Conservation (phyloP, 2,888 invertebrate genomes). For the Campoplex capitator region DNA sequence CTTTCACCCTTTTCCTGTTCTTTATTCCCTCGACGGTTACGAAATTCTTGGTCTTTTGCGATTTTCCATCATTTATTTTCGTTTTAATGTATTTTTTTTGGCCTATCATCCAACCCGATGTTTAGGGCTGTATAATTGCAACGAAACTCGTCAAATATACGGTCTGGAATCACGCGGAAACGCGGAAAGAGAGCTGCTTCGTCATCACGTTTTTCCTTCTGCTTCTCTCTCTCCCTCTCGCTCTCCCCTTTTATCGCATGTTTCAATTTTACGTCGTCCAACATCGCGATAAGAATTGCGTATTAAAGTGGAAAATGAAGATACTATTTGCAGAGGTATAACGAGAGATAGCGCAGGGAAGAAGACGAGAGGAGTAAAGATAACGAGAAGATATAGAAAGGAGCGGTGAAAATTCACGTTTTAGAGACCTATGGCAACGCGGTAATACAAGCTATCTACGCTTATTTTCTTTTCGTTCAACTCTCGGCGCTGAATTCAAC, state of each 20-base stretch:
- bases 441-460: slow-evolving; percentile 14
- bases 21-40: background rate
- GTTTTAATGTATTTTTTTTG: background rate
- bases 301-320: slow-evolving; percentile 49
- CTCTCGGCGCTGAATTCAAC: slow-evolving; percentile 1
- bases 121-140: background rate
- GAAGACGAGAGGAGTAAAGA: background rate
- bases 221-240: background rate
- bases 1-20: background rate
- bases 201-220: slow-evolving; percentile 4
- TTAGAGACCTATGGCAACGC: slow-evolving; percentile 42
- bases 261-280: slow-evolving; percentile 42
- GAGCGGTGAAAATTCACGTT: slow-evolving; percentile 40
- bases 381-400: slow-evolving; percentile 49
- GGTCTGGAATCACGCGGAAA: background rate
- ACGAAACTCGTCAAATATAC: slow-evolving; percentile 22
- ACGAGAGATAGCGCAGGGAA: background rate
- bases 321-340: slow-evolving; percentile 39
- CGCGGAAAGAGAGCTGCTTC: background rate
- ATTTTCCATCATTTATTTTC: slow-evolving; percentile 9
- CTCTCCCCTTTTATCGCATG: slow-evolving; percentile 23
- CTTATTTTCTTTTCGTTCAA: slow-evolving; percentile 15
- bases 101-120: background rate
- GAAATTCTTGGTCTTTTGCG: background rate
- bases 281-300: slow-evolving; percentile 47